Evolutionary conservation across 2,113 vertebrate species (phyloP), one percentile per base, ranked within the genome.

Genomic region (Silurus meridionalis): DNA sequence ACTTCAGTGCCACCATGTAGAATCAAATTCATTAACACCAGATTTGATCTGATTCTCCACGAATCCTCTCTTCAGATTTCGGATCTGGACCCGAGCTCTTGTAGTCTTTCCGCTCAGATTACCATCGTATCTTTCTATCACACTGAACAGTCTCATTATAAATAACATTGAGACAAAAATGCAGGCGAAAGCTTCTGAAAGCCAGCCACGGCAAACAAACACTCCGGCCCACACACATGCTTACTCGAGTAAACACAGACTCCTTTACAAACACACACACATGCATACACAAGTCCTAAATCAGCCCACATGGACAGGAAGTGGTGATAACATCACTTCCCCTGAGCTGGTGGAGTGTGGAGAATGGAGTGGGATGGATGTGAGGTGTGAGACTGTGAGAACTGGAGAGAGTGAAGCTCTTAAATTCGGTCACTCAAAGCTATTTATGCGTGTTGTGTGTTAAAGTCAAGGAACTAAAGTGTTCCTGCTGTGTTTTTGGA

Each of bases 291-390:
- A 11, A 17, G 14, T 66, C 80, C 61, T 17, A 66, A 64, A 83
- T 50, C 48, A 64, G 52, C 50, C 81, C 55, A 86, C 69, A 82
- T 2, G 28, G 83, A 90, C 86, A 91, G 90, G 91, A 93, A 89
- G 88, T 82, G 11, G 55, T 58, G 88, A 91, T 92, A 91, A 81
- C 85, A 91, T 90, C 86, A 83, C 87, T 92, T 92, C 90, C 91
- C 89, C 52, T 46, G 0, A 57, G 89, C 37, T 37, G 37, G 37
- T 37, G 37, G 37, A 37, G 37, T 37, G 37, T 37, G 89, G 83
- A 88, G 85, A 85, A 46, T 83, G 83, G 72, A 69, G 48, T 19
- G 74, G 85, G 46, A 77, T 48, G 60, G 67, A 63, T 87, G 63
- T 80, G 83, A 57, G 89, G 71, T 81, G 83, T 87, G 87, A 82